Evolutionary conservation across 2,113 vertebrate species (phyloP), one percentile per base, ranked within the genome.

Genomic region (Scalopus aquaticus): DNA sequence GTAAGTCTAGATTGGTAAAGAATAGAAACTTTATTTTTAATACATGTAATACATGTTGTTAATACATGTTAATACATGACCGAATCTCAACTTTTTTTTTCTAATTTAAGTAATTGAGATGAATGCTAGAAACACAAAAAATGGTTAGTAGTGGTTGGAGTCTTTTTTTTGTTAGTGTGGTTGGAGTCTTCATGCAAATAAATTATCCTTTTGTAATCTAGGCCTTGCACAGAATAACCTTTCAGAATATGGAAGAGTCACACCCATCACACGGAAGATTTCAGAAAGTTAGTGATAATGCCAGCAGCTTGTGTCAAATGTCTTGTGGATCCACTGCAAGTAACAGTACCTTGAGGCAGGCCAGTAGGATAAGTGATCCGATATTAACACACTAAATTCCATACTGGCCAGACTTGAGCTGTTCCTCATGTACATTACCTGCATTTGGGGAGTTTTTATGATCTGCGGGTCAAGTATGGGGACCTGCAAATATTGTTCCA

Each of bases 311-410:
- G 49, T 19, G 19, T 28, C 0, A 6, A 9, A 1, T 24, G 8
- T 30, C 1, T 2, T 20, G 37, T 51, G 37, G 35, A 15, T 49
- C 17, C 35, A 10, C 4, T 19, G 15, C 44, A 12, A 24, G 3
- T 0, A 1, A 56, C 16, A 17, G 32, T 12, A 9, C 32, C 39
- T 1, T 20, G 28, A 65, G 77, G 9, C 1, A 3, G 32, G 51
- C 15, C 62, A 1, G n/a, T 35, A 60, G 54, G 54, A 30, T 17
- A 16, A 56, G 3, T 1, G 9, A 9, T 5, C 16, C 13, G 12
- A 30, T 16, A 4, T 4, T 35, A 82, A 11, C 11, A 10, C n/a
- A 5, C 17, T 11, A 17, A 49, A 20, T 5, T 1, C 83, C 8
- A 0, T 28, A 42, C 39, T 30, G 7, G 20, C 1, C 37, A 51